Conservation (phyloP, 2,797 vertebrate species). For the Myiothlypis chrysogaster region DNA sequence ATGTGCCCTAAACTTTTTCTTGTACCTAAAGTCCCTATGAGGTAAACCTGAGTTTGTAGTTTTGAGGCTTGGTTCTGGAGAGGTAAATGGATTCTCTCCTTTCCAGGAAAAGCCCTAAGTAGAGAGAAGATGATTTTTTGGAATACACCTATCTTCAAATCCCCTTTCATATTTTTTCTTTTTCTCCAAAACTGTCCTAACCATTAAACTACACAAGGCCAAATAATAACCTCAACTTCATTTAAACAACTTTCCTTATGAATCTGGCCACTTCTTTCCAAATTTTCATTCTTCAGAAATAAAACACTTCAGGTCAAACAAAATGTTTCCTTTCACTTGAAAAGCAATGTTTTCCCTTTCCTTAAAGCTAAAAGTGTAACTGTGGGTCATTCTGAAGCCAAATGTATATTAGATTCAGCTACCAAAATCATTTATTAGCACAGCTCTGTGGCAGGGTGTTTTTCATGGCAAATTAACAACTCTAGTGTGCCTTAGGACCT, state of each 20-base stretch:
- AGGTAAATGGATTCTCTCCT: background rate
- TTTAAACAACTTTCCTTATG: background rate
- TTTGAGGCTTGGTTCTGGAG: background rate
- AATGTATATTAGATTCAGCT: constrained; percentile 16
- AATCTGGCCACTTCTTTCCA: background rate
- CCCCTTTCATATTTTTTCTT: background rate
- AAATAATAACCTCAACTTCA: background rate
- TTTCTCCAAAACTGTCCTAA: background rate
- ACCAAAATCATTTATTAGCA: constrained; percentile 10
- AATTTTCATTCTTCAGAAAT: background rate
- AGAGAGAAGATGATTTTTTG: background rate
- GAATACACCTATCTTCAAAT: background rate
- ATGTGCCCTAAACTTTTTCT: background rate
- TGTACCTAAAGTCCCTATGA: background rate
- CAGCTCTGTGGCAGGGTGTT: background rate
- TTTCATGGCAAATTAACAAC: constrained; percentile 44
- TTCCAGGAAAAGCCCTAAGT: background rate
- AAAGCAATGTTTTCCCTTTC: constrained; percentile 9
- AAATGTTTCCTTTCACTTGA: constrained; percentile 9
- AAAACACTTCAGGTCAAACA: background rate
- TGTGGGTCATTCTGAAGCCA: background rate
- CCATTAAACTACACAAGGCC: background rate
- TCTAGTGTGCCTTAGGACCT: background rate
- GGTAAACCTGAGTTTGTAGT: background rate
- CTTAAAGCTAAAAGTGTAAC: background rate